Conservation (phyloP, 2,888 invertebrate genomes). For the Carabus problematicus region DNA sequence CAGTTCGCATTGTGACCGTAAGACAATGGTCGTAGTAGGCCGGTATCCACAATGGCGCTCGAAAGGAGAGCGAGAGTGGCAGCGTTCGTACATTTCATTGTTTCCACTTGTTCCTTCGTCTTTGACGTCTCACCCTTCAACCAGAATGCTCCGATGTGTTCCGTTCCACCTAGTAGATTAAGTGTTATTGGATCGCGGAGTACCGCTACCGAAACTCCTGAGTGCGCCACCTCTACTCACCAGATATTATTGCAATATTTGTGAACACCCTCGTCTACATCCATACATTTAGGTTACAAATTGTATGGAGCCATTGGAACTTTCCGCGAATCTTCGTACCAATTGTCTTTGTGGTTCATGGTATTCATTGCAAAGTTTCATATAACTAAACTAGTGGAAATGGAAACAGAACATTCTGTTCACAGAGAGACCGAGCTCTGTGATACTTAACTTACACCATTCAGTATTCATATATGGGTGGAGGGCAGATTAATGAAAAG, state of each 20-base stretch:
- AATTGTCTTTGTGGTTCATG: too few relatives aligned
- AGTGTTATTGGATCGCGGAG: conserved; percentile 8
- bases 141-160: background rate
- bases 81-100: conserved; percentile 15
- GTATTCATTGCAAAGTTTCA: too few relatives aligned
- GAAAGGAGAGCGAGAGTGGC: conserved; percentile 25
- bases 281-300: too few relatives aligned
- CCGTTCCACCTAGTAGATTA: conserved; percentile 1
- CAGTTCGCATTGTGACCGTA: conserved; percentile 37
- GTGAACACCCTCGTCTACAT: background rate
- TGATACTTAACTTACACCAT: too few relatives aligned
- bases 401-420: too few relatives aligned
- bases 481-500: too few relatives aligned
- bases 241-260: conserved; percentile 8
- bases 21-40: conserved; percentile 39
- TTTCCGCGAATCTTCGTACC: too few relatives aligned
- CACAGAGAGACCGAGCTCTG: too few relatives aligned
- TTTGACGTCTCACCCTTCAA: conserved; percentile 12
- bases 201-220: background rate
- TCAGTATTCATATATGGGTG: too few relatives aligned
- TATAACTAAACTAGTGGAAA: too few relatives aligned
- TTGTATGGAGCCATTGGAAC: too few relatives aligned
- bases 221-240: background rate
- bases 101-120: conserved; percentile 7
- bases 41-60: conserved; percentile 18